Evolutionary conservation across 2,113 vertebrate genomes (phyloP).

Genomic region (Microcebus jonahi): DNA sequence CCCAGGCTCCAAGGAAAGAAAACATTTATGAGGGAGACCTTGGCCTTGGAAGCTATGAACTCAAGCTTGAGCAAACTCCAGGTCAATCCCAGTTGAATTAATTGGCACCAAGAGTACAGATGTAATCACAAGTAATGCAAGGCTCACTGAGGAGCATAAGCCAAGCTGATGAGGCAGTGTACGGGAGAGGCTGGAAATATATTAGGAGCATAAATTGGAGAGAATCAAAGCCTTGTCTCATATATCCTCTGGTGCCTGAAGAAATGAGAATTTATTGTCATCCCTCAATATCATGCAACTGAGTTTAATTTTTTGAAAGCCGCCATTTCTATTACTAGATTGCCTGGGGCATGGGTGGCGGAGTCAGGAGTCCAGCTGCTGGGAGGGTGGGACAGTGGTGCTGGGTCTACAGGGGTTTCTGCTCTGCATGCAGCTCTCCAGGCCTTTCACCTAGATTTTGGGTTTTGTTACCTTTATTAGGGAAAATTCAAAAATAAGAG

Average conservation of each 20-base stretch:
- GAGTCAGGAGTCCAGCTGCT: background rate
- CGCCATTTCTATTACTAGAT: constrained; percentile 49
- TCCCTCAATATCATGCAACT: constrained; percentile 45
- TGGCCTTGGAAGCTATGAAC: constrained; percentile 83
- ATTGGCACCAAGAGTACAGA: background rate
- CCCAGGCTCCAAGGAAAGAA: constrained; percentile 74
- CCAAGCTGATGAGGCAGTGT: background rate
- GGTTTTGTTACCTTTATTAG: background rate
- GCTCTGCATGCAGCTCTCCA: background rate
- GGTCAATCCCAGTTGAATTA: constrained; percentile 67
- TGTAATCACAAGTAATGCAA: background rate
- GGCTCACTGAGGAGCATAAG: background rate
- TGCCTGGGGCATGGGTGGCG: background rate
- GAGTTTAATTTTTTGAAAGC: constrained; percentile 31
- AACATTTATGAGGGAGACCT: constrained; percentile 87
- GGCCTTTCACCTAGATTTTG: background rate
- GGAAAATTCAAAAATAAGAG: constrained; percentile 16
- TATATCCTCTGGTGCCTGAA: constrained; percentile 40
- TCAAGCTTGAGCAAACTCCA: constrained; percentile 75
- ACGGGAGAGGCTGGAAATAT: constrained; percentile 39
- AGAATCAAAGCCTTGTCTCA: constrained; percentile 62
- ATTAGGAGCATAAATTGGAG: constrained; percentile 37
- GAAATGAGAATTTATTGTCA: constrained; percentile 56
- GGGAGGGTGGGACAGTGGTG: background rate
- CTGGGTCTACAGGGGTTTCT: background rate